Percentiles rank a stretch among this genome's conserved stretches.
phyloP scores from a whole-genome alignment of 2,797 vertebrate species.

The Danio albolineatus region DNA sequence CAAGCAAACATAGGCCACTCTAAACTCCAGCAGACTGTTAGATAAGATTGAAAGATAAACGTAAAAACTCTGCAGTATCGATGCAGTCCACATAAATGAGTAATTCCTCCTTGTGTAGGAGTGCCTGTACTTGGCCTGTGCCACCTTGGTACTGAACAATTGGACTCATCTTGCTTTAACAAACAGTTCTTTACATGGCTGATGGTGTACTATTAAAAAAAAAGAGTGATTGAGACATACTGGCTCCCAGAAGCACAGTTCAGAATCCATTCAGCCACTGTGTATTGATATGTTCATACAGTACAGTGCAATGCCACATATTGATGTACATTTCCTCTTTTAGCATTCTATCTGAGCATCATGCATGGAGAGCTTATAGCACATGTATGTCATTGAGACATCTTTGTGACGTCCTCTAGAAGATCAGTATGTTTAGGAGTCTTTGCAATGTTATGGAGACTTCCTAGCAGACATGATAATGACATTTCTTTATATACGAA shows the following conservation, averaged over 20 bases:
- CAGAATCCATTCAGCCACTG: conserved; percentile 16
- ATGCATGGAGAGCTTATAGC: not conserved
- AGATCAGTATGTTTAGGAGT: not conserved
- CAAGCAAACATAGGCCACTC: too few relatives aligned
- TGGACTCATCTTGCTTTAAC: conserved; percentile 4
- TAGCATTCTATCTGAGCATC: not conserved
- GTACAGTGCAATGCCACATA: not conserved
- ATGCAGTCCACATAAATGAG: not conserved
- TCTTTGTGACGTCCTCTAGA: not conserved
- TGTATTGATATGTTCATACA: conserved; percentile 20
- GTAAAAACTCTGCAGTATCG: not conserved
- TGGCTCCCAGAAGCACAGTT: conserved; percentile 16
- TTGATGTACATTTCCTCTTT: not conserved
- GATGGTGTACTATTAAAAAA: conserved; percentile 21
- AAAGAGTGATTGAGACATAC: conserved; percentile 30
- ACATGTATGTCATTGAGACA: not conserved
- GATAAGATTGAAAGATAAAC: conserved; percentile 36
- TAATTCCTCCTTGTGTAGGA: conserved; percentile 25
- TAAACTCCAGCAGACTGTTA: conserved; percentile 32
- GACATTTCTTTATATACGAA: not conserved
- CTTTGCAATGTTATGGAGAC: not conserved
- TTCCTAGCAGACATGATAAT: not conserved
- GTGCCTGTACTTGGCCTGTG: conserved; percentile 12
- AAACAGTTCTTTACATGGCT: not conserved
- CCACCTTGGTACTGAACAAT: not conserved